Base-by-base conservation (phyloP, 2,113 vertebrate genomes). In the Ammodytes dubius region DNA sequence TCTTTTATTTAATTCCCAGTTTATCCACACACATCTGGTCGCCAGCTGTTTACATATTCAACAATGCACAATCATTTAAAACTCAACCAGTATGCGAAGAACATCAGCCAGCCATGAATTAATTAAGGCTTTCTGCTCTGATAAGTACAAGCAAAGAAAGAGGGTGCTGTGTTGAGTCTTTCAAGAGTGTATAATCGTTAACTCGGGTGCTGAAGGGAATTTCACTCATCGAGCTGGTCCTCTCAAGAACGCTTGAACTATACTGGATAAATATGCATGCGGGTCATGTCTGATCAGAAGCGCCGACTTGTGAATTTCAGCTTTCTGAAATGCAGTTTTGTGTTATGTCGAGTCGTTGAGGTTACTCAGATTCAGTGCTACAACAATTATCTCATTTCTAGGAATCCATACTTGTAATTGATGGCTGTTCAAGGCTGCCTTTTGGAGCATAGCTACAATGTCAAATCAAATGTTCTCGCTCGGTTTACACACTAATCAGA, bases 51-150 rank as follows among this genome's bases (percentile, higher is more conserved):
- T 93, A 89, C 73, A 90, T 90, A 91, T 94, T 93, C 87, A 91
- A 89, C 84, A 93, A 90, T 77, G 85, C 87, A 91, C 85, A 88
- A 91, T 91, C 74, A 90, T 92, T 90, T 74, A 77, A 27, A 86
- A 92, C 80, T 88, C 78, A 82, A 88, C 74, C 81, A 90, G 83
- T 85, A 88, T 84, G 77, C 89, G 86, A 84, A 87, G 84, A 91
- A 91, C 89, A 90, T 89, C 89, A 94, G 83, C 87, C 89, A 90
- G 83, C 92, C 90, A 92, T 95, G 85, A 93, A 95, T 94, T 91
- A 93, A 94, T 94, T 92, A 94, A 90, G 85, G 79, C 72, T 91
- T 93, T 93, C 88, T 94, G 94, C 90, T 94, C 93, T 91, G 92
- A 89, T 93, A 91, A 93, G 87, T 94, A 93, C 78, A 84, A 90